phyloP scores from a whole-genome alignment of 2,113 vertebrate genomes.

The Terrapene triunguis region DNA sequence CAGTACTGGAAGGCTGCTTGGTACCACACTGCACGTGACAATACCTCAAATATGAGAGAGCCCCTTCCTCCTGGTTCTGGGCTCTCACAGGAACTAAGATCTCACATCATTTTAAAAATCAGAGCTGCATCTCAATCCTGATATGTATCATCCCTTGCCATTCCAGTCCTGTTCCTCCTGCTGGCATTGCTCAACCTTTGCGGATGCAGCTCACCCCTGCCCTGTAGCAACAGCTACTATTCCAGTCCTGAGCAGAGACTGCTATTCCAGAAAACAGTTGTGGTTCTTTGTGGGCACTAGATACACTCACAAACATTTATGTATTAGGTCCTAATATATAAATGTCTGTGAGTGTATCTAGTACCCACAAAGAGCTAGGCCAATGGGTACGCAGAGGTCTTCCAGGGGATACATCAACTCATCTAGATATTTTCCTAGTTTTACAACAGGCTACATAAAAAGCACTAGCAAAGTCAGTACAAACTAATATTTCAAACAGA shows the following conservation, averaged over 20 bases:
- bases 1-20: neutral
- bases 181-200: neutral
- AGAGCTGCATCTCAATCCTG: neutral
- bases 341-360: too few relatives aligned
- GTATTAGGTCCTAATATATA: too few relatives aligned
- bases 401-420: too few relatives aligned
- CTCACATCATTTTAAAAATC: neutral
- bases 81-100: neutral
- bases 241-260: neutral
- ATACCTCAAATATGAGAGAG: neutral
- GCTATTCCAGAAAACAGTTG: neutral
- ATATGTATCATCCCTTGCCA: neutral
- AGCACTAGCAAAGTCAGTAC: too few relatives aligned
- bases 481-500: too few relatives aligned
- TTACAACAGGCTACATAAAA: too few relatives aligned
- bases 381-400: too few relatives aligned
- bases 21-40: neutral
- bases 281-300: neutral
- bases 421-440: too few relatives aligned
- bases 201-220: neutral
- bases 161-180: neutral
- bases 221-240: neutral
- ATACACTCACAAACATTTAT: neutral
- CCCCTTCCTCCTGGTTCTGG: neutral
- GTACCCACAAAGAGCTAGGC: too few relatives aligned